Base-by-base conservation (phyloP, 2,113 vertebrate species). In the Callaeas wilsoni region DNA sequence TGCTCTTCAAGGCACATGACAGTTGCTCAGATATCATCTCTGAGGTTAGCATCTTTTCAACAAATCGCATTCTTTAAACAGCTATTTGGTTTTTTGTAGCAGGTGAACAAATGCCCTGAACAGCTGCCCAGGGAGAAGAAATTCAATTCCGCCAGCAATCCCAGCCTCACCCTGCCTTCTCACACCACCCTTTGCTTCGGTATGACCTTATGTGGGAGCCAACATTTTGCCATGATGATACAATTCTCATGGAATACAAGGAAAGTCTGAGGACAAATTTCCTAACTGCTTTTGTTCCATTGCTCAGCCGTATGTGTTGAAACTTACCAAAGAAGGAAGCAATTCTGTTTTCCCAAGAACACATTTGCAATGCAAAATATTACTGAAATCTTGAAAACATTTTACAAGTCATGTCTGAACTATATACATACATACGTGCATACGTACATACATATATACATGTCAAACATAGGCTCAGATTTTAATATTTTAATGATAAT, bases 1-100 rank as follows among this genome's bases (percentile, higher is more conserved):
- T 84, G 11, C 0, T 7, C 44, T 65, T 90, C 42, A 91, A 93
- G 81, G 30, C 13, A 49, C 32, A 35, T 89, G 75, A 17, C 63
- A 71, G 44, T 26, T 88, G 30, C 17, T 88, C 55, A 86, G 93
- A 93, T 96, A 86, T 12, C 27, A 95, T 92, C 93, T 93, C 62
- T 86, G 75, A 63, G 46, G 67, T 88, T 39, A 87, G 10, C 17
- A 41, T 47, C 63, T 74, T 96, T 79, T 93, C 91, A 95, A 37
- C 18, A 1, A 52, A 59, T n/a, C 10, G 3, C 20, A 13, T 76
- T 57, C 46, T 80, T 89, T 76, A n/a, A n/a, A n/a, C n/a, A n/a
- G n/a, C n/a, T n/a, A n/a, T n/a, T n/a, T n/a, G n/a, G n/a, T n/a
- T n/a, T n/a, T n/a, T n/a, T n/a, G n/a, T n/a, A n/a, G n/a, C n/a